phyloP scores from a whole-genome alignment of 2,797 vertebrate species.

The Chaenodraco wilsoni region DNA sequence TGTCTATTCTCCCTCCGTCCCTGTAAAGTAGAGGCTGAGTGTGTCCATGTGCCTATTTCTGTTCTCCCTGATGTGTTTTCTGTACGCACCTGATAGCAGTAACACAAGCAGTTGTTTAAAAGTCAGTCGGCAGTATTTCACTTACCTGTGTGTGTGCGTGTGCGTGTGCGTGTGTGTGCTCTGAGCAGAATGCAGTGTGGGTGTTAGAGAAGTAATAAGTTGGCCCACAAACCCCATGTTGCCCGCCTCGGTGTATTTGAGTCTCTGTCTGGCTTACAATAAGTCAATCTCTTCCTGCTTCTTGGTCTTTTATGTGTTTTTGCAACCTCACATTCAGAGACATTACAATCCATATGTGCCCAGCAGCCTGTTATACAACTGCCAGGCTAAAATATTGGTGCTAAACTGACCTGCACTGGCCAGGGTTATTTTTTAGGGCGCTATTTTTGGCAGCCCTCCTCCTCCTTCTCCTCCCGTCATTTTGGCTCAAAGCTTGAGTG shows the following conservation, averaged over 20 bases:
- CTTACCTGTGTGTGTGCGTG: not conserved
- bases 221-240: constrained; percentile 6
- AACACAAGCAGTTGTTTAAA: constrained; percentile 7
- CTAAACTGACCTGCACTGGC: constrained; percentile 61
- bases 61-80: constrained; percentile 13
- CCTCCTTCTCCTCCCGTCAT: constrained; percentile 39
- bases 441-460: constrained; percentile 58
- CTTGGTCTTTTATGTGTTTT: constrained; percentile 3
- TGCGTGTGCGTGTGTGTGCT: too few relatives aligned
- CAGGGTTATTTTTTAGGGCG: constrained; percentile 50
- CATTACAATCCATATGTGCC: constrained; percentile 31
- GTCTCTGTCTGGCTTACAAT: constrained; percentile 6
- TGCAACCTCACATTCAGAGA: constrained; percentile 23
- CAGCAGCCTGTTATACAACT: constrained; percentile 14
- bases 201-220: constrained; percentile 24
- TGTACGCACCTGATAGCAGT: constrained; percentile 7
- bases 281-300: constrained; percentile 15
- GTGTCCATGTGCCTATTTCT: constrained; percentile 20
- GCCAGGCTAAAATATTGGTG: constrained; percentile 56
- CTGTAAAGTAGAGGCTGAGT: constrained; percentile 39
- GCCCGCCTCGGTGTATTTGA: not conserved
- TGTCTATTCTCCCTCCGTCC: constrained; percentile 27
- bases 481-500: constrained; percentile 62
- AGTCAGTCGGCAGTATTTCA: not conserved
- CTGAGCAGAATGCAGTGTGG: not conserved